Percentiles rank a stretch among this genome's conserved stretches.
Conservation (phyloP, 2,797 vertebrate genomes). For the Anguilla anguilla region DNA sequence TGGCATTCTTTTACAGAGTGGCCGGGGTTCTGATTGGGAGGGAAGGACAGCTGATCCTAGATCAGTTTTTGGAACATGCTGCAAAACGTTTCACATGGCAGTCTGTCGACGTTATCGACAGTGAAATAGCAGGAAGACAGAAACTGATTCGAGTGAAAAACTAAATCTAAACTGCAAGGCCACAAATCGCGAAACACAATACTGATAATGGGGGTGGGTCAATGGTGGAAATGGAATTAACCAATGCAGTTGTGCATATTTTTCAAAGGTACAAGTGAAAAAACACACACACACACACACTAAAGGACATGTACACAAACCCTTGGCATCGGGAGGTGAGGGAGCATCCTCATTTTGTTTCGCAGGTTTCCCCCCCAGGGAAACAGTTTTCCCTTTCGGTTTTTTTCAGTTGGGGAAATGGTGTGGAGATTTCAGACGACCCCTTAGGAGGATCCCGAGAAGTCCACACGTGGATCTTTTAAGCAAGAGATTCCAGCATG, state of each 20-base stretch:
- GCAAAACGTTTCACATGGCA: background rate
- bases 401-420: background rate
- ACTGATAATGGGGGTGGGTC: background rate
- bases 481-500: background rate
- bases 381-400: background rate
- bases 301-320: background rate
- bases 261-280: background rate
- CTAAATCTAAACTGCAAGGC: background rate
- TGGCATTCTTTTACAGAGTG: background rate
- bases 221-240: background rate
- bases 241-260: background rate
- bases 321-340: background rate
- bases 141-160: background rate
- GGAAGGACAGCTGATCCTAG: background rate
- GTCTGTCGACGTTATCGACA: background rate
- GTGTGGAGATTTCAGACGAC: background rate
- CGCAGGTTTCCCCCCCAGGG: background rate
- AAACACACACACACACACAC: background rate
- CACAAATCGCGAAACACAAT: background rate
- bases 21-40: background rate
- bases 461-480: background rate
- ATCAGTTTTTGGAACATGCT: background rate
- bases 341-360: slow-evolving; percentile 4
- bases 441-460: background rate
- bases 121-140: background rate